phyloP scores from a whole-genome alignment of 2,888 invertebrate species.

The Drosophila formosana region DNA sequence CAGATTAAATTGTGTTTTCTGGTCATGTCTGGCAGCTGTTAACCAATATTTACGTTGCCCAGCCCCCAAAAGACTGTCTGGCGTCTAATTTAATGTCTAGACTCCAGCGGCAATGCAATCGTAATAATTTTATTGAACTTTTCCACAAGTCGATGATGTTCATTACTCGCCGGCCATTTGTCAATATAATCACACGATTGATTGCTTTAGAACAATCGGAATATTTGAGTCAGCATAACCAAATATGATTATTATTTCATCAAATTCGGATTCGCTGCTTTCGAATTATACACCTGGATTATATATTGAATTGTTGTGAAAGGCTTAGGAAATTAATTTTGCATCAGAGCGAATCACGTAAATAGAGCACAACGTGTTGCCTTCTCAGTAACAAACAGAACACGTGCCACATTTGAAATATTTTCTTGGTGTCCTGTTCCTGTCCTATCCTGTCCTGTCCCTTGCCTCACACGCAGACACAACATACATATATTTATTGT shows the following conservation, averaged over 20 bases:
- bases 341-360: slow-evolving; percentile 46
- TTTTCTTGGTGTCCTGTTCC: not conserved
- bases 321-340: slow-evolving; percentile 36
- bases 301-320: slow-evolving; percentile 9
- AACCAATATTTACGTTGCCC: slow-evolving; percentile 36
- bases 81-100: slow-evolving; percentile 44
- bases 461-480: not conserved
- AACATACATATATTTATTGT: slow-evolving; percentile 13
- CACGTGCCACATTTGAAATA: slow-evolving; percentile 36
- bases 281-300: not conserved
- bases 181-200: slow-evolving; percentile 18
- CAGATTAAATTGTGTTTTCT: slow-evolving; percentile 45
- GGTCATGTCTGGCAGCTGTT: slow-evolving; percentile 38
- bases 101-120: slow-evolving; percentile 30
- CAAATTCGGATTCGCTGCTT: not conserved
- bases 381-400: slow-evolving; percentile 4
- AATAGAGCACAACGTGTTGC: slow-evolving; percentile 31
- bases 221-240: not conserved
- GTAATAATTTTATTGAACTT: slow-evolving; percentile 31
- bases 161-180: slow-evolving; percentile 18
- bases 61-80: slow-evolving; percentile 30
- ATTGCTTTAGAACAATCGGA: not conserved
- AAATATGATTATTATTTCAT: slow-evolving; percentile 9
- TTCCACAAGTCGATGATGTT: slow-evolving; percentile 9
- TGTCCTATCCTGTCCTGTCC: not conserved